Conservation (phyloP, 2,888 invertebrate species). For the Drosophila barbarae region DNA sequence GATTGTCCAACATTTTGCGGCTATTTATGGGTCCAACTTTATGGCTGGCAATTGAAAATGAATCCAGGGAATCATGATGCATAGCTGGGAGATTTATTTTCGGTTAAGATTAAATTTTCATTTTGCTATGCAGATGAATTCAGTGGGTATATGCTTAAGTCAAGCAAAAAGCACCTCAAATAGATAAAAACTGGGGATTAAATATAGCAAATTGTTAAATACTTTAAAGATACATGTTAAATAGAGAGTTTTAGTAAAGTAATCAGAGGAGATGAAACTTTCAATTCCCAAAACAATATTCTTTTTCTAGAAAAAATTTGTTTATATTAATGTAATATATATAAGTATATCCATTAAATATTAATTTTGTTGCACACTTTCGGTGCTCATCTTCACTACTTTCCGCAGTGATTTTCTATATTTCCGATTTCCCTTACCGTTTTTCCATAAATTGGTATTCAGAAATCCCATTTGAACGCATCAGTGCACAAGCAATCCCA, state of each 20-base stretch:
- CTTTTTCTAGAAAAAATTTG: background rate
- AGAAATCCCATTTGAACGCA: slow-evolving; percentile 27
- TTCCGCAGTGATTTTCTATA: background rate
- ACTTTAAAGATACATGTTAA: background rate
- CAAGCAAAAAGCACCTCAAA: background rate
- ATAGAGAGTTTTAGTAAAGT: background rate
- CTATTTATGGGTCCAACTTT: slow-evolving; percentile 40
- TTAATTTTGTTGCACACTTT: background rate
- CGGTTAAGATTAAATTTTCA: slow-evolving; percentile 11
- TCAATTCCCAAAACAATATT: no score
- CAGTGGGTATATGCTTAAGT: no score
- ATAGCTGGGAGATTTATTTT: slow-evolving; percentile 23
- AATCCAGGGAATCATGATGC: slow-evolving; percentile 10
- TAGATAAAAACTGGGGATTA: background rate
- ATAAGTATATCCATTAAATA: background rate
- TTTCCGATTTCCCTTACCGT: slow-evolving; percentile 20
- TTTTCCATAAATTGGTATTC: slow-evolving; percentile 32
- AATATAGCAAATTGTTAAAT: background rate
- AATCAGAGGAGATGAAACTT: background rate
- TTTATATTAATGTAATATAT: background rate
- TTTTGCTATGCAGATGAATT: background rate
- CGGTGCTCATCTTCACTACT: background rate
- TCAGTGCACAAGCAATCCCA: slow-evolving; percentile 23
- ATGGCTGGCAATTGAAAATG: slow-evolving; percentile 38
- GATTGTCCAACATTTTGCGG: slow-evolving; percentile 40